These are phyloP conservation scores for Megastigmus dorsalis DNA, from an alignment of 2,888 invertebrate genomes.

Conservation along the genomic window DNA sequence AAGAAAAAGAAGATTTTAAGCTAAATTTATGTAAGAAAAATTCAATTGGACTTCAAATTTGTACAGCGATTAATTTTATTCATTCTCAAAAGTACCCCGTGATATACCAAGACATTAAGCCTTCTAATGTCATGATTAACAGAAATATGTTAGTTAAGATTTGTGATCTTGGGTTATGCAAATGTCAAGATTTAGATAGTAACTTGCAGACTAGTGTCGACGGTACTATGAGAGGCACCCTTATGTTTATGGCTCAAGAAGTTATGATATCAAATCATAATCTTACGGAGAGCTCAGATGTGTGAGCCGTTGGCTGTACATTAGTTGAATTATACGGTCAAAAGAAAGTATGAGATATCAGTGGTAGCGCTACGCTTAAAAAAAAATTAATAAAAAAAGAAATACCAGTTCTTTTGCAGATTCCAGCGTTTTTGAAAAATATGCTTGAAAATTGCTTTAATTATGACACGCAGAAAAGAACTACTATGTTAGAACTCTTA, in stretches of 20 bases:
- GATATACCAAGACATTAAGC: no score
- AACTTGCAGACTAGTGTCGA: neutral
- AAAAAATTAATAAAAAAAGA: no score
- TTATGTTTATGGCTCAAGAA: neutral
- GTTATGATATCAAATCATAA: neutral
- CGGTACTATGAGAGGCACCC: neutral
- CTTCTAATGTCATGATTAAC: no score
- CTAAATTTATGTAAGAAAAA: neutral
- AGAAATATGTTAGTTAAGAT: neutral
- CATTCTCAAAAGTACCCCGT: no score
- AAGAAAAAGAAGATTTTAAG: neutral
- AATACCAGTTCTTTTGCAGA: no score
- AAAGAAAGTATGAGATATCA: no score
- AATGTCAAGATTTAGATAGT: neutral
- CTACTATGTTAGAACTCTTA: no score
- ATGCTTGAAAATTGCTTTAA: no score
- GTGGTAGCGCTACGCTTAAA: no score
- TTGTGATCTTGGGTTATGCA: neutral
- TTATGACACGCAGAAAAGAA: no score
- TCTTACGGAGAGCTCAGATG: neutral
- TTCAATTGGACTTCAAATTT: neutral
- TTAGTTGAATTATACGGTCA: neutral
- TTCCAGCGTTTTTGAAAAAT: no score
- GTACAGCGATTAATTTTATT: slow-evolving; percentile 12
- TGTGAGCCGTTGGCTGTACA: neutral